Evolutionary conservation across 1,140 invertebrate species (phyloP).

Genomic region (Drosophila bipectinata): DNA sequence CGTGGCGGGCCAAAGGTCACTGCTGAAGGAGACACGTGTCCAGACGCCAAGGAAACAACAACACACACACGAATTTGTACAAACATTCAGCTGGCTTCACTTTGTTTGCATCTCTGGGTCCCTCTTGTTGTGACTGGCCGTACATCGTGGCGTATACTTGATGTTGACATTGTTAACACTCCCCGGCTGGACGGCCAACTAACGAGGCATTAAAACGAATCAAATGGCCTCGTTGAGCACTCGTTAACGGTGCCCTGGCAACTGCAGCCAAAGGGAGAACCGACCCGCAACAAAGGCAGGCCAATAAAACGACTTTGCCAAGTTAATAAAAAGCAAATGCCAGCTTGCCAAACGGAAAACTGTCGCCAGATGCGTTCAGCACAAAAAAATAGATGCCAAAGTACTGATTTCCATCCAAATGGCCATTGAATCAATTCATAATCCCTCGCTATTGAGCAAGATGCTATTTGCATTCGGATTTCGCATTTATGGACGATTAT

Average conservation of each 20-base stretch:
- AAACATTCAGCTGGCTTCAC: constrained; percentile 49
- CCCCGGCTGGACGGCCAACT: constrained; percentile 12
- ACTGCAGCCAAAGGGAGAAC: constrained; percentile 9
- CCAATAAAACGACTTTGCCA: constrained; percentile 28
- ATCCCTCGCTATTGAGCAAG: constrained; percentile 29
- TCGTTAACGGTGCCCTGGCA: constrained; percentile 31
- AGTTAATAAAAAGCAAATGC: constrained; percentile 40
- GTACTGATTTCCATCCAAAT: constrained; percentile 10
- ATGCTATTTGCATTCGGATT: constrained; percentile 12
- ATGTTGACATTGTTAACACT: constrained; percentile 46
- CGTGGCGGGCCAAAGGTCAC: constrained; percentile 39
- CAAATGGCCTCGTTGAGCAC: constrained; percentile 45
- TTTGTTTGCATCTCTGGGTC: constrained; percentile 25
- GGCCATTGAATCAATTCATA: constrained; percentile 30
- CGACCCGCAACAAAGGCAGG: constrained; percentile 15
- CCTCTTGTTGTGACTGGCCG: constrained; percentile 22
- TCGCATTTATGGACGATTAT: constrained; percentile 42
- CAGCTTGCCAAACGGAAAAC: constrained; percentile 20
- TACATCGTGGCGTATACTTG: constrained; percentile 57
- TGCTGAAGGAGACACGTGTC: constrained; percentile 26
- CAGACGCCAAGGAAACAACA: constrained; percentile 29
- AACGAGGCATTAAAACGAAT: constrained; percentile 37
- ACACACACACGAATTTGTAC: constrained; percentile 33
- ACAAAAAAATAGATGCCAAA: constrained; percentile 14
- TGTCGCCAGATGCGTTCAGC: constrained; percentile 35